phyloP scores from a whole-genome alignment of 1,140 invertebrate genomes.

The Muscidifurax raptorellus region DNA sequence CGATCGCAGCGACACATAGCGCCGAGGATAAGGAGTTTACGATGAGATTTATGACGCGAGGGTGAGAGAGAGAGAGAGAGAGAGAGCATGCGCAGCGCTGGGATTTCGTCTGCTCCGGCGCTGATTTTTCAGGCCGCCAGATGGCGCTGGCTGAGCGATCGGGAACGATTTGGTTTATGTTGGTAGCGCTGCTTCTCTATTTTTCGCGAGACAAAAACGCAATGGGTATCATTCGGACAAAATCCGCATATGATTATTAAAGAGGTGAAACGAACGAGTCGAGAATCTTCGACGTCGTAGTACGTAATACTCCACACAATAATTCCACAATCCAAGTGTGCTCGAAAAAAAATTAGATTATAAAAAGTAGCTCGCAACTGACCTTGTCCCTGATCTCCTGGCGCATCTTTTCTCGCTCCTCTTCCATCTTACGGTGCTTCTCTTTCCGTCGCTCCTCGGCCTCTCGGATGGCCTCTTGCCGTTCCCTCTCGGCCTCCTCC shows the following conservation, averaged over 20 bases:
- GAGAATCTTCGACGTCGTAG: too few species aligned
- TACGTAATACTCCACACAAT: too few species aligned
- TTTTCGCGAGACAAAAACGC: too few species aligned
- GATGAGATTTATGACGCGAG: conserved; percentile 26
- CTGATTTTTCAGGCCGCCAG: background rate
- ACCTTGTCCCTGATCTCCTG: conserved; percentile 99
- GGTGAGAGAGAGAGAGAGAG: too few species aligned
- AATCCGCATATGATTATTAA: too few species aligned
- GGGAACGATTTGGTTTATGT: background rate
- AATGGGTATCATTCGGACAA: too few species aligned
- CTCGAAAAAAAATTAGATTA: background rate
- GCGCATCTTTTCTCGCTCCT: conserved; percentile 97
- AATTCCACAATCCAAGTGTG: background rate
- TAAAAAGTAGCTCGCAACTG: conserved; percentile 56
- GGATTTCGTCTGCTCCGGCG: background rate
- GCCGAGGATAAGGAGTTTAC: conserved; percentile 21
- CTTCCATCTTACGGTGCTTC: conserved; percentile 98
- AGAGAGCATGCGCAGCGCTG: background rate
- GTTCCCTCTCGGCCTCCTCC: conserved; percentile 95
- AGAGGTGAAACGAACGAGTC: too few species aligned
- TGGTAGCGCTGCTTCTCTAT: background rate
- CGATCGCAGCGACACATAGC: background rate
- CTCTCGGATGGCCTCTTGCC: conserved; percentile 93
- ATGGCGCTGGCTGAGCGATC: background rate
- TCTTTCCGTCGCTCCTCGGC: conserved; percentile 96